These are phyloP conservation scores for Chelonus insularis DNA, from an alignment of 1,140 invertebrate species.

Conservation along the genomic window DNA sequence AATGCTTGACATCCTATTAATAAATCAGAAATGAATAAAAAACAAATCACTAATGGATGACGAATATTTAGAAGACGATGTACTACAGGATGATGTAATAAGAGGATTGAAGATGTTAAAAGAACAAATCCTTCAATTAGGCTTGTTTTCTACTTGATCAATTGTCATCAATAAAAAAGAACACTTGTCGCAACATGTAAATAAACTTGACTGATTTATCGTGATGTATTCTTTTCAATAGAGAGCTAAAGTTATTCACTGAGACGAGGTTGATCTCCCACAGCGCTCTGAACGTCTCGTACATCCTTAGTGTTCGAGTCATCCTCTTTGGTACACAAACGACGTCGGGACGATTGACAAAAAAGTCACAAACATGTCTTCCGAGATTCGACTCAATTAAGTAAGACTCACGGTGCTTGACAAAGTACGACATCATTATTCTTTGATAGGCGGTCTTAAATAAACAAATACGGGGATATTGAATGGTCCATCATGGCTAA, in stretches of 20 bases:
- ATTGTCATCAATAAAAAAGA: slow-evolving; percentile 19
- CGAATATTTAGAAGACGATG: too few species aligned
- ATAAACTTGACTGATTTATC: slow-evolving; percentile 20
- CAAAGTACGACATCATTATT: slow-evolving; percentile 55
- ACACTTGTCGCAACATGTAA: slow-evolving; percentile 23
- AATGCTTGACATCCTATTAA: too few species aligned
- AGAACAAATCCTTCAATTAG: not conserved
- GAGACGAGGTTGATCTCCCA: slow-evolving; percentile 16
- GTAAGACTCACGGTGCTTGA: slow-evolving; percentile 39
- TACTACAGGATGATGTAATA: too few species aligned
- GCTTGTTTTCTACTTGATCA: not conserved
- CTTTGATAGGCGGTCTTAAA: slow-evolving; percentile 48
- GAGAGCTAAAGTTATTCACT: slow-evolving; percentile 1
- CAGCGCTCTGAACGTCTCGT: slow-evolving; percentile 10
- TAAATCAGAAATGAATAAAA: too few species aligned
- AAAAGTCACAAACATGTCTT: slow-evolving; percentile 39
- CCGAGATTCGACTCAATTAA: slow-evolving; percentile 53
- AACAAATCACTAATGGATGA: too few species aligned
- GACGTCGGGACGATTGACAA: slow-evolving; percentile 20
- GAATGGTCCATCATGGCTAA: slow-evolving; percentile 1
- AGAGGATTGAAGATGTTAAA: not conserved
- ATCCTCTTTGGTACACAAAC: slow-evolving; percentile 11
- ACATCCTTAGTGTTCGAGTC: slow-evolving; percentile 1
- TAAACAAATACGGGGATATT: slow-evolving; percentile 33
- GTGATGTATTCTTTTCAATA: slow-evolving; percentile 15